These are phyloP conservation scores for Lasius fuliginosus DNA, from an alignment of 2,888 invertebrate species.

Conservation along the genomic window DNA sequence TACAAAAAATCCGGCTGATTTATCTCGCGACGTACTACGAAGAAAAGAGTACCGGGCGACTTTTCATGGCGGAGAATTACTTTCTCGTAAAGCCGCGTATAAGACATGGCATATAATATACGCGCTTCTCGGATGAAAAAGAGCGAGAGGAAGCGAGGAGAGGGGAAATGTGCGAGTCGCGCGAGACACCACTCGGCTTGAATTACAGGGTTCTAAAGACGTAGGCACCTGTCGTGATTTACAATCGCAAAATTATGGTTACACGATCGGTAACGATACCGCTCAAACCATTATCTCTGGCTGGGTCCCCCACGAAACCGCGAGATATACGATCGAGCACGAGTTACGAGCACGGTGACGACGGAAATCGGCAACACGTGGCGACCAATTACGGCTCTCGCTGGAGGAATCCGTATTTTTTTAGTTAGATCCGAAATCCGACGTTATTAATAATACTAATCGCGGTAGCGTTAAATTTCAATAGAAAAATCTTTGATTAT, in stretches of 20 bases:
- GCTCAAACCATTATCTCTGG: slow-evolving; percentile 68
- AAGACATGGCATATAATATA: slow-evolving; percentile 58
- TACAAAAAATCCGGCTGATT: slow-evolving; percentile 61
- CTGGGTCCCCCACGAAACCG: slow-evolving; percentile 67
- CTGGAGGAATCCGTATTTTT: slow-evolving; percentile 66
- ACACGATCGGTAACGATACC: slow-evolving; percentile 74
- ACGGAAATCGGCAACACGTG: slow-evolving; percentile 41
- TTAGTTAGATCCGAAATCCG: not conserved
- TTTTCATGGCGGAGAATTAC: slow-evolving; percentile 70
- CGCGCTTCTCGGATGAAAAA: slow-evolving; percentile 59
- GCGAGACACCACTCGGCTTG: slow-evolving; percentile 68
- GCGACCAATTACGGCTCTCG: slow-evolving; percentile 41
- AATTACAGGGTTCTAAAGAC: slow-evolving; percentile 76
- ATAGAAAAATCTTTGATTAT: not conserved
- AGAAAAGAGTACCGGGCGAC: slow-evolving; percentile 56
- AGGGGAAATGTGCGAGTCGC: slow-evolving; percentile 46
- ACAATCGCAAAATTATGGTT: slow-evolving; percentile 77
- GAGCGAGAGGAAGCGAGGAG: slow-evolving; percentile 10
- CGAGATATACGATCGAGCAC: slow-evolving; percentile 74
- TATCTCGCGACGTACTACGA: slow-evolving; percentile 57
- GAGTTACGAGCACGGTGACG: slow-evolving; percentile 50
- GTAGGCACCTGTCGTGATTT: slow-evolving; percentile 78
- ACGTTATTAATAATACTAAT: not conserved
- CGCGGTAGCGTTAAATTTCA: not conserved
- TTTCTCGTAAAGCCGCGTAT: slow-evolving; percentile 64